Conservation (phyloP, 2,888 invertebrate species). For the Trissoscelio sp. region DNA sequence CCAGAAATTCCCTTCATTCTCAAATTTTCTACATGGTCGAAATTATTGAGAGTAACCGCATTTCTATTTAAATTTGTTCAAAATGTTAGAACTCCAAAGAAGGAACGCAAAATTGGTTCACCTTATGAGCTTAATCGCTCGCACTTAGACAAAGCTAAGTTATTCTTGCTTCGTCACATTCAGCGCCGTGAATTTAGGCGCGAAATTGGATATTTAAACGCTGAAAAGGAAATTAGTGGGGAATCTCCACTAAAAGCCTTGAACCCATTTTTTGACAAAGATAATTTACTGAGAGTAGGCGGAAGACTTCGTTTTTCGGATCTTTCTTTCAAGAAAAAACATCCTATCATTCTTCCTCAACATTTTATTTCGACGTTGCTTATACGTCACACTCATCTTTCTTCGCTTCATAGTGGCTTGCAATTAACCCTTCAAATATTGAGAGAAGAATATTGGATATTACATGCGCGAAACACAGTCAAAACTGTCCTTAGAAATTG, state of each 20-base stretch:
- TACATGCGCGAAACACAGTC: no score
- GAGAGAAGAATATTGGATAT: no score
- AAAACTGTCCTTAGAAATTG: no score
- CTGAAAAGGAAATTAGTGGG: no score
- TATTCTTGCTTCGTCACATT: background rate
- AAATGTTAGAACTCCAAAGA: background rate
- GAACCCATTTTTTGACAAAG: background rate
- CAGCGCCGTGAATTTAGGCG: background rate
- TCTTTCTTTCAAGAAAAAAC: background rate
- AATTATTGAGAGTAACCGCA: background rate
- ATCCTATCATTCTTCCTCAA: no score
- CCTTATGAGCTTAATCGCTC: no score
- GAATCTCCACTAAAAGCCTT: background rate
- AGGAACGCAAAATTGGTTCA: background rate
- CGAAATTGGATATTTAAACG: no score
- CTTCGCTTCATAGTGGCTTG: background rate
- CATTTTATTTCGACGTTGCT: background rate
- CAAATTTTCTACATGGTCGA: background rate
- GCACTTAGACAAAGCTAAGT: no score
- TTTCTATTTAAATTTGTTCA: background rate
- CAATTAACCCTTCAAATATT: background rate
- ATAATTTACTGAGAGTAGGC: background rate
- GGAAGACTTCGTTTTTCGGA: background rate
- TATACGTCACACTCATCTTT: background rate
- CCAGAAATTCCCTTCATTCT: background rate